Evolutionary conservation across 2,888 invertebrate genomes (phyloP), one percentile per base, ranked within the genome.

Genomic region (Miltochrista miniata): DNA sequence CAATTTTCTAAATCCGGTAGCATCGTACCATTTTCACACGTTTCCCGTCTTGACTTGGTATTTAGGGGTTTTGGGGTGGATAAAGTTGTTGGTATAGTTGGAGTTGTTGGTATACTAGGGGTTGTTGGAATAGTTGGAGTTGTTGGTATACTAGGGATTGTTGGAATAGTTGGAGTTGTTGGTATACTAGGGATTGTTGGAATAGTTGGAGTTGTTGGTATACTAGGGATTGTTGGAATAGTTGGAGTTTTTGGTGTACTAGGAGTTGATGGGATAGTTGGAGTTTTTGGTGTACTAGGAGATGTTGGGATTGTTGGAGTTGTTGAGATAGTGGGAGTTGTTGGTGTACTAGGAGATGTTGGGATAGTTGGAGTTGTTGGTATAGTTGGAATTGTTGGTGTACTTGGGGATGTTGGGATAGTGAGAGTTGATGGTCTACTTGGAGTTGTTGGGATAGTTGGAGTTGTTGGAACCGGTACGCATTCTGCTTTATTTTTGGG

Each of bases 1-100:
- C 65, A 64, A 7, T 57, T 47, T 14, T 18, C 13, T 0, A 14
- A 24, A 1, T 60, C 56, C 7, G 44, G 37, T 15, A 31, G 53
- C 0, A 12, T 14, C 12, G 7, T 40, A 7, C 5, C 31, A 11
- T 4, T 31, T 7, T 9, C 15, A 30, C 47, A 47, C 2, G 18
- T 24, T 24, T 31, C 31, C 8, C 31, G 8, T 9, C 31, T 31
- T 31, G 31, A 31, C 11, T 2, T 5, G 18, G 5, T 4, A 24
- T 4, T n/a, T n/a, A n/a, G n/a, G n/a, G n/a, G n/a, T n/a, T n/a
- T n/a, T n/a, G n/a, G n/a, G n/a, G n/a, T n/a, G n/a, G n/a, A n/a
- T n/a, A n/a, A 7, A 4, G 31, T 35, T n/a, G 2, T 38, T 1
- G 37, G 10, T 1, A 14, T 38, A 7, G n/a, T 10, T 8, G 7